Percentiles rank a stretch among this genome's conserved stretches.
These are phyloP conservation scores for Indicator maculatus DNA, from an alignment of 2,113 vertebrate species.

Conservation along the genomic window DNA sequence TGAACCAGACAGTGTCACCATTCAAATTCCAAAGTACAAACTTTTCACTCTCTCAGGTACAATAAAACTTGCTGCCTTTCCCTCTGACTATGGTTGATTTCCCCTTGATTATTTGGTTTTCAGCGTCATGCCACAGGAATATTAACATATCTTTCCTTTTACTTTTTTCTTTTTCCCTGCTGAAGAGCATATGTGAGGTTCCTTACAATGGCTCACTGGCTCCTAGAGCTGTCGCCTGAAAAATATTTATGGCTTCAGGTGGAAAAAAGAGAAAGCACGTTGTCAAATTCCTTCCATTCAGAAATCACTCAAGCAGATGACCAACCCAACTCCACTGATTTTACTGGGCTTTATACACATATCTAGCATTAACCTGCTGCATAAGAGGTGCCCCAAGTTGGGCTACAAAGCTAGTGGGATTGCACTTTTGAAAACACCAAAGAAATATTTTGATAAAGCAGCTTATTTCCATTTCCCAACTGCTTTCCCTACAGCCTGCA, in stretches of 20 bases:
- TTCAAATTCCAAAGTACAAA: conserved; percentile 1
- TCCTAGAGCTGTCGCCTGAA: not conserved
- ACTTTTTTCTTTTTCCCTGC: not conserved
- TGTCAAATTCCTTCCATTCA: not conserved
- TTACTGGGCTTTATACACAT: not conserved
- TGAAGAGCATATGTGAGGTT: not conserved
- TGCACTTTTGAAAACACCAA: not conserved
- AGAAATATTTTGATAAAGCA: not conserved
- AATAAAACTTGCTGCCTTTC: not conserved
- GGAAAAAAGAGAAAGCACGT: not conserved
- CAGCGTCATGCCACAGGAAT: not conserved
- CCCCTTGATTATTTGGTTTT: not conserved
- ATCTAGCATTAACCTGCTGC: not conserved
- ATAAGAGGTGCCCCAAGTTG: not conserved
- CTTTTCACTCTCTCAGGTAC: not conserved
- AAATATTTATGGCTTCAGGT: not conserved
- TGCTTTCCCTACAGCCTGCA: not conserved
- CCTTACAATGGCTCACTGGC: not conserved
- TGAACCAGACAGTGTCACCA: not conserved
- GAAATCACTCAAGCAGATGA: not conserved
- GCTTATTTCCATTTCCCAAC: conserved; percentile 17
- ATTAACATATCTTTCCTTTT: not conserved
- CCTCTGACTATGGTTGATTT: not conserved
- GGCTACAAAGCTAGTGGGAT: not conserved
- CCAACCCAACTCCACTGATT: not conserved